These are phyloP conservation scores for Buphagus erythrorhynchus DNA, from an alignment of 2,797 vertebrate species.

Conservation along the genomic window DNA sequence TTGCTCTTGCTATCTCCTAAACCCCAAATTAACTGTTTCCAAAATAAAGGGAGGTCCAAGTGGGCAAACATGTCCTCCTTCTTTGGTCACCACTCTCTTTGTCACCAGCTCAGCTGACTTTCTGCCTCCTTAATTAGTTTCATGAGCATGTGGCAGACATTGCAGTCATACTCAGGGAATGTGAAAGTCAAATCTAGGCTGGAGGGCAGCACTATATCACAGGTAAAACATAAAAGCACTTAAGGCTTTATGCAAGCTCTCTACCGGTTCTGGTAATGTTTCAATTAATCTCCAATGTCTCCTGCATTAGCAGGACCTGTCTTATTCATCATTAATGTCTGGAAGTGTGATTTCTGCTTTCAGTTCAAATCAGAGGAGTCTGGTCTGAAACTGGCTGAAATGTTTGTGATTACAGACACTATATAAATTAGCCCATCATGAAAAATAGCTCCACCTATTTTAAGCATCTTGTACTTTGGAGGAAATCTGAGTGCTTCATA, in stretches of 20 bases:
- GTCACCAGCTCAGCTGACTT: background rate
- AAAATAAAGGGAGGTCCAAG: background rate
- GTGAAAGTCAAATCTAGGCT: background rate
- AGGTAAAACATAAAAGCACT: background rate
- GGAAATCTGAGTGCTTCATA: background rate
- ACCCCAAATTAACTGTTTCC: background rate
- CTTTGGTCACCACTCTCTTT: background rate
- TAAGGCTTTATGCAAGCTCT: background rate
- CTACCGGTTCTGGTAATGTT: background rate
- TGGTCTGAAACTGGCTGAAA: background rate
- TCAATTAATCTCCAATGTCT: background rate
- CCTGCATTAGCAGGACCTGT: background rate
- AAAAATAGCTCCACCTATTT: background rate
- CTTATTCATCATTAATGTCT: background rate
- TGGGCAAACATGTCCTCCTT: background rate
- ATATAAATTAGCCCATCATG: background rate
- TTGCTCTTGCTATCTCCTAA: background rate
- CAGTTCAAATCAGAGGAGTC: background rate
- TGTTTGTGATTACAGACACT: background rate
- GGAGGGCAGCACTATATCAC: background rate
- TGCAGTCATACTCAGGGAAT: rapidly evolving
- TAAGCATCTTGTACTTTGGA: background rate
- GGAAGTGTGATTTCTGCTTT: background rate
- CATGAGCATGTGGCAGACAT: rapidly evolving
- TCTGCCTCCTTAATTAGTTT: background rate